Conservation (phyloP, 1,140 invertebrate species). For the Drosophila pandora region DNA sequence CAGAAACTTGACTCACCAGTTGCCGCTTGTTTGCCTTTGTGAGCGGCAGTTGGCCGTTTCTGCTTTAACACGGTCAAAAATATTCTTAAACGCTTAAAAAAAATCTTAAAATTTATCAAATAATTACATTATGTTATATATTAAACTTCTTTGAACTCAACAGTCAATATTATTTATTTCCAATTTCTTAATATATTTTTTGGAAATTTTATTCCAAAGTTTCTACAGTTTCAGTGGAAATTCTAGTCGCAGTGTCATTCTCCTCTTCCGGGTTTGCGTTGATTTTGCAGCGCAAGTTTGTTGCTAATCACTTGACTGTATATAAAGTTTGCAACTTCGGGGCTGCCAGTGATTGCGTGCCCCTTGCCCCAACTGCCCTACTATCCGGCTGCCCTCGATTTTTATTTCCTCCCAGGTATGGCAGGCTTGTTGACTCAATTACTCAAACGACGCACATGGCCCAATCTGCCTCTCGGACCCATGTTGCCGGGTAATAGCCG, state of each 20-base stretch:
- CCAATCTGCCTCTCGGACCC: constrained; percentile 16
- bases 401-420: constrained; percentile 33
- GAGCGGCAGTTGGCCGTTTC: constrained; percentile 19
- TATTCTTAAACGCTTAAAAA: not conserved
- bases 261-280: constrained; percentile 64
- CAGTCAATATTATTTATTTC: not conserved
- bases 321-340: constrained; percentile 69
- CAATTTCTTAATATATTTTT: not conserved
- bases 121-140: not conserved
- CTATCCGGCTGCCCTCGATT: not conserved
- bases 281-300: constrained; percentile 76
- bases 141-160: not conserved
- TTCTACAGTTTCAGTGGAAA: not conserved
- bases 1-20: constrained; percentile 67
- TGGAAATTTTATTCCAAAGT: not conserved
- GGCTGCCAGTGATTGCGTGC: constrained; percentile 67
- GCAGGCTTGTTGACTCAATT: constrained; percentile 71
- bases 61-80: constrained; percentile 2
- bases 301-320: constrained; percentile 77
- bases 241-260: constrained; percentile 26
- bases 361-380: constrained; percentile 12
- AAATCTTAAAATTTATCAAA: not conserved
- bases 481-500: constrained; percentile 66
- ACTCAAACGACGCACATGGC: constrained; percentile 66
- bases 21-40: constrained; percentile 70